Evolutionary conservation across 2,113 vertebrate genomes (phyloP).

Genomic region (Mobula birostris): DNA sequence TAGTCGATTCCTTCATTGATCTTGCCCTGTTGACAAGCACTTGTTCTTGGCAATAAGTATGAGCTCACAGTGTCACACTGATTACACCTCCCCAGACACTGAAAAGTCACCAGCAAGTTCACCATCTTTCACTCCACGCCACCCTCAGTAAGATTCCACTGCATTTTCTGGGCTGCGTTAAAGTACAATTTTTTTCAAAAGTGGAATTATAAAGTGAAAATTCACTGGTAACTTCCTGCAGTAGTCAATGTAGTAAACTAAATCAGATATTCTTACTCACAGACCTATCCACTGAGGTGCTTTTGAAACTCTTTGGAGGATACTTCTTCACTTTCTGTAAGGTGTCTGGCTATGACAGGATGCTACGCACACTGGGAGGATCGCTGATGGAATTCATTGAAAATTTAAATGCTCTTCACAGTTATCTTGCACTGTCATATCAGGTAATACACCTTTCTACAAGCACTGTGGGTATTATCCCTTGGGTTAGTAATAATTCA

Average conservation of each 20-base stretch:
- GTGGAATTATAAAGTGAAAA: not conserved
- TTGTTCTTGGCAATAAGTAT: not conserved
- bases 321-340: constrained; percentile 74
- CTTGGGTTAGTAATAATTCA: not conserved
- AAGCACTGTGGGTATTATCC: not conserved
- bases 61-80: not conserved
- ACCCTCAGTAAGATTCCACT: not conserved
- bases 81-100: not conserved
- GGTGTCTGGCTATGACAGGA: constrained; percentile 67
- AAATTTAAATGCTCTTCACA: constrained; percentile 71
- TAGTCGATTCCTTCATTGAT: not conserved
- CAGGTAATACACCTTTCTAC: constrained; percentile 50
- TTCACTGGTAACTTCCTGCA: not conserved
- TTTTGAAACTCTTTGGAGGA: constrained; percentile 69
- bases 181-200: not conserved
- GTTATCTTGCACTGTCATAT: constrained; percentile 68
- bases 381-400: constrained; percentile 67
- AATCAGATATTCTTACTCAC: not conserved
- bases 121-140: not conserved
- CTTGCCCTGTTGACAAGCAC: not conserved
- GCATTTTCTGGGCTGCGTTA: not conserved
- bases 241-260: not conserved
- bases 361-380: constrained; percentile 67
- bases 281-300: constrained; percentile 61
- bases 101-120: not conserved